A percentile compares a stretch with the other conserved stretches of the same genome.
Conservation (phyloP, 2,113 vertebrate genomes). For the Pollimyrus isidori region DNA sequence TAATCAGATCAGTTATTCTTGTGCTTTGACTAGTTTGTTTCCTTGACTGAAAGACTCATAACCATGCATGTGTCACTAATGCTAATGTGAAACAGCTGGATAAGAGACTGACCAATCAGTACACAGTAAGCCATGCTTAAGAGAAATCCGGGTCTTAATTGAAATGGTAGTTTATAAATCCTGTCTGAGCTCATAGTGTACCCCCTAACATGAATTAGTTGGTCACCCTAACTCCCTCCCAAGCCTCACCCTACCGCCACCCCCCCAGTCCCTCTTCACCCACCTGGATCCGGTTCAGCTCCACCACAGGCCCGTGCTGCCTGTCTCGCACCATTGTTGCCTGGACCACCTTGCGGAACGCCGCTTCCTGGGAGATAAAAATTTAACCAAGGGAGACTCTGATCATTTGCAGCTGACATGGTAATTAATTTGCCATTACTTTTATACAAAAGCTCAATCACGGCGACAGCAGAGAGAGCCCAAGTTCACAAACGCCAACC, state of each 20-base stretch:
- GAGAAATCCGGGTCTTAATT: background rate
- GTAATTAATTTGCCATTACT: background rate
- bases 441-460: background rate
- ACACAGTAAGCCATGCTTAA: background rate
- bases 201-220: background rate
- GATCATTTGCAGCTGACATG: background rate
- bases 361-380: conserved; percentile 74
- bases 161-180: background rate
- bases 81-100: no score
- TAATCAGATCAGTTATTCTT: background rate
- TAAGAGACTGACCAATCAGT: background rate
- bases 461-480: background rate
- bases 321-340: conserved; percentile 96
- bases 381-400: background rate
- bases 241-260: background rate
- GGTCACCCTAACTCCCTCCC: no score
- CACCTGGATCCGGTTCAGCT: conserved; percentile 97
- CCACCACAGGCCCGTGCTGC: conserved; percentile 92
- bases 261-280: background rate
- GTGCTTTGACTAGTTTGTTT: background rate
- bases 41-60: background rate
- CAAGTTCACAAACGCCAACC: background rate
- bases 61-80: no score
- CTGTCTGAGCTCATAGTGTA: background rate
- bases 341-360: conserved; percentile 96